Percentiles rank a stretch among this genome's conserved stretches.
Conservation (phyloP, 2,113 vertebrate species). For the Nipponia nippon region DNA sequence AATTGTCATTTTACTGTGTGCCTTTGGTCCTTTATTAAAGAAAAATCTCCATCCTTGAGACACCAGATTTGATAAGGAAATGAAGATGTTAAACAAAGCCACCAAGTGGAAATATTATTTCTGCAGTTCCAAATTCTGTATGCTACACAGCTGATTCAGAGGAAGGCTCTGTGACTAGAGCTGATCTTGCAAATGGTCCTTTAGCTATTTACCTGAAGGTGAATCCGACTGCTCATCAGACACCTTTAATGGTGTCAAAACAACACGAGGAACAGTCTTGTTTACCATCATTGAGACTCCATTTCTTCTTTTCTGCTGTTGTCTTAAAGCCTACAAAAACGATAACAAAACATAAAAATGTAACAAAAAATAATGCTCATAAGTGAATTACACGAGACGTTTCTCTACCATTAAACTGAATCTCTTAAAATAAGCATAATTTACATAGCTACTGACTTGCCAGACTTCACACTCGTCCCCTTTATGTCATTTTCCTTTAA, state of each 20-base stretch:
- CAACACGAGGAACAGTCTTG: conserved; percentile 87
- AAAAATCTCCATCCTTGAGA: conserved; percentile 23
- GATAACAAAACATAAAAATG: conserved; percentile 69
- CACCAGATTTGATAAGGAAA: conserved; percentile 27
- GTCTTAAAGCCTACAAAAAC: conserved; percentile 84
- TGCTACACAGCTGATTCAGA: conserved; percentile 25
- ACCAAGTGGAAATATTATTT: conserved; percentile 35
- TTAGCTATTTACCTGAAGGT: conserved; percentile 82
- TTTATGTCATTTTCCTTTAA: conserved; percentile 63
- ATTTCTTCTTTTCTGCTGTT: conserved; percentile 88
- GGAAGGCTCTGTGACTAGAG: conserved; percentile 30
- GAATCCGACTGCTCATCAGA: conserved; percentile 87
- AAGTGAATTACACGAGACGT: conserved; percentile 67
- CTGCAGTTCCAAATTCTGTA: conserved; percentile 22
- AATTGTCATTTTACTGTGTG: conserved; percentile 26
- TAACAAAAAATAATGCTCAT: conserved; percentile 55
- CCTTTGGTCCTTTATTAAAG: neutral
- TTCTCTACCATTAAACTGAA: conserved; percentile 44
- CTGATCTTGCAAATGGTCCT: neutral
- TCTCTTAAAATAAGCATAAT: conserved; percentile 50
- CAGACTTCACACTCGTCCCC: conserved; percentile 45
- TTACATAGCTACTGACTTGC: conserved; percentile 57
- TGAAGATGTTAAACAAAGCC: conserved; percentile 40
- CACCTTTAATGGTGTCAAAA: conserved; percentile 87
- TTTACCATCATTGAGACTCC: conserved; percentile 89